These are phyloP conservation scores for Mya arenaria DNA, from an alignment of 1,140 invertebrate species.

Conservation along the genomic window DNA sequence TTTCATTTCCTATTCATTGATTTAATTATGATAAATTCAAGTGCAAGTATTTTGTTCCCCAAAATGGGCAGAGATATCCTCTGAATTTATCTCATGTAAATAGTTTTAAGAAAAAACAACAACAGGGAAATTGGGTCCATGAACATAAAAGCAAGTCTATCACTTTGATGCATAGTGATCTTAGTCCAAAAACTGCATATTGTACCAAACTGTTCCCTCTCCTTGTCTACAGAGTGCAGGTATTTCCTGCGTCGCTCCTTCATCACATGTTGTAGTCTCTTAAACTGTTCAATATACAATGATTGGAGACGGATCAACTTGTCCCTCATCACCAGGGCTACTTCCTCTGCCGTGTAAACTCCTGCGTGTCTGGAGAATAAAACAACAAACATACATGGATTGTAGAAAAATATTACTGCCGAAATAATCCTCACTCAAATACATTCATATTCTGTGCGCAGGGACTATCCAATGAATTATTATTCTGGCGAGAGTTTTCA, in stretches of 20 bases:
- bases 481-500: too few relatives aligned
- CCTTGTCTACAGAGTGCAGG: conserved; percentile 87
- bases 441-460: too few relatives aligned
- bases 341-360: conserved; percentile 93
- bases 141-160: background rate
- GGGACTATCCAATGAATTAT: too few relatives aligned
- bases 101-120: background rate
- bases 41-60: too few relatives aligned
- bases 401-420: too few relatives aligned
- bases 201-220: conserved; percentile 91
- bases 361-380: conserved; percentile 86
- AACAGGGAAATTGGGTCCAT: background rate
- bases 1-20: too few relatives aligned
- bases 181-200: background rate
- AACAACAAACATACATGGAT: too few relatives aligned
- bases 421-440: too few relatives aligned
- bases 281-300: conserved; percentile 92
- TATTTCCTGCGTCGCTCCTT: conserved; percentile 89
- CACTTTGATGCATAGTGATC: background rate
- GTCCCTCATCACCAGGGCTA: conserved; percentile 88
- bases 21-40: too few relatives aligned
- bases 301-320: conserved; percentile 90
- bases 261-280: conserved; percentile 87
- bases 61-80: too few relatives aligned
- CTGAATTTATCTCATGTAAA: too few relatives aligned